Base-by-base conservation (phyloP, 2,113 vertebrate species). In the Caranx melampygus region DNA sequence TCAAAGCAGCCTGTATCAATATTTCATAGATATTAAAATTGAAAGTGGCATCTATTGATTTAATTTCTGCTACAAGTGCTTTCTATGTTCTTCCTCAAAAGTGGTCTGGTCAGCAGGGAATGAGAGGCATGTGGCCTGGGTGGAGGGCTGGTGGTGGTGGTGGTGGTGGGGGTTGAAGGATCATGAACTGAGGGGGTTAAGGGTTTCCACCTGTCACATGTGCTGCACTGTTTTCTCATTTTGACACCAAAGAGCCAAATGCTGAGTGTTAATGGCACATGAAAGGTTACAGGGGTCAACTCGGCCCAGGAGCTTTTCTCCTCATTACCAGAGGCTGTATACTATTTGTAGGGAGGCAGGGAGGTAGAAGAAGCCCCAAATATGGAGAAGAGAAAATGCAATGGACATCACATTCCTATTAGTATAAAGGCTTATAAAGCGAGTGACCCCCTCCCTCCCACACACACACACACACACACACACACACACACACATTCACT, bases 181-280 rank as follows among this genome's bases (percentile, higher is more conserved):
- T 90, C 75, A 75, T 10, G 55, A 12, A 1, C 35, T 47, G 83
- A 11, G 84, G 83, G 9, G 84, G 82, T 85, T 1, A 82, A 40
- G 63, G 81, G 44, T 78, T 78, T 62, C 83, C 92, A 93, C 90
- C 90, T 92, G 91, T 92, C 83, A 84, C 79, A 71, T 68, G 0
- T 31, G 76, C 72, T 18, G 40, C 70, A 26, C 72, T 57, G 59
- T 70, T 76, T 0, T 78, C 67, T 69, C 81, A 79, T 85, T 87
- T 88, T 88, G 69, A 58, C 86, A 82, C 0, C 73, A 65, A 69
- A 51, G 71, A 47, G 79, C 75, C 83, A 87, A 0, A 92, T 81
- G 72, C 62, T 67, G 68, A 72, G 51, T 0, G 31, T 78, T 64
- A 40, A 40, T 55, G 60, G 44, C 72, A 80, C 16, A 69, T 68